phyloP scores from a whole-genome alignment of 2,113 vertebrate genomes.

The Macroglossus sobrinus region DNA sequence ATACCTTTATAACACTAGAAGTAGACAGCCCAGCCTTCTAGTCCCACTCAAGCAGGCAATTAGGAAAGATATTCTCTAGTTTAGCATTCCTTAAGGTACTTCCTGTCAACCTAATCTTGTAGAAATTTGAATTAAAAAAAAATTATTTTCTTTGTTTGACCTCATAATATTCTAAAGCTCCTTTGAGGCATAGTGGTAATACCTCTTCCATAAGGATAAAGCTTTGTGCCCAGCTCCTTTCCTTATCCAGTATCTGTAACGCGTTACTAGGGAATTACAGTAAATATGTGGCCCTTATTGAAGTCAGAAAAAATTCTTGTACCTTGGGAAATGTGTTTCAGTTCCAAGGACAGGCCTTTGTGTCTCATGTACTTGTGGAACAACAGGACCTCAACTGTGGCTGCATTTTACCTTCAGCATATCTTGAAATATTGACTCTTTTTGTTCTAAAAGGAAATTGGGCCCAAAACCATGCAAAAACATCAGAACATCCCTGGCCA shows the following conservation, averaged over 20 bases:
- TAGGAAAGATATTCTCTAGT: background rate
- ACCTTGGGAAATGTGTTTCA: background rate
- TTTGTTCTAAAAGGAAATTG: background rate
- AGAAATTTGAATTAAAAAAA: background rate
- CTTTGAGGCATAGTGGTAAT: background rate
- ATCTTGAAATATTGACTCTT: background rate
- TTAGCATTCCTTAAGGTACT: background rate
- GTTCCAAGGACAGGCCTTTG: background rate
- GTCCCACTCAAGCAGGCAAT: background rate
- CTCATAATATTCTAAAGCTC: background rate
- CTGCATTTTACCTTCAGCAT: background rate
- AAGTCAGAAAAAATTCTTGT: background rate
- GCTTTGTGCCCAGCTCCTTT: background rate
- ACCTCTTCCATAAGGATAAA: background rate
- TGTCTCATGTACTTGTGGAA: background rate
- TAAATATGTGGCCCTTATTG: background rate
- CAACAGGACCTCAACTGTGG: background rate
- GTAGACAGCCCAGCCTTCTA: background rate
- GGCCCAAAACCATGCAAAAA: background rate
- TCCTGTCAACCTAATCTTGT: background rate
- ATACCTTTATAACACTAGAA: constrained; percentile 43
- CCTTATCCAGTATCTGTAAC: background rate
- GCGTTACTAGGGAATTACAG: background rate
- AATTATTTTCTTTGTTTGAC: constrained; percentile 8
- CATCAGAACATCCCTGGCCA: background rate